phyloP scores from a whole-genome alignment of 2,888 invertebrate species.

The Tachina grossa region DNA sequence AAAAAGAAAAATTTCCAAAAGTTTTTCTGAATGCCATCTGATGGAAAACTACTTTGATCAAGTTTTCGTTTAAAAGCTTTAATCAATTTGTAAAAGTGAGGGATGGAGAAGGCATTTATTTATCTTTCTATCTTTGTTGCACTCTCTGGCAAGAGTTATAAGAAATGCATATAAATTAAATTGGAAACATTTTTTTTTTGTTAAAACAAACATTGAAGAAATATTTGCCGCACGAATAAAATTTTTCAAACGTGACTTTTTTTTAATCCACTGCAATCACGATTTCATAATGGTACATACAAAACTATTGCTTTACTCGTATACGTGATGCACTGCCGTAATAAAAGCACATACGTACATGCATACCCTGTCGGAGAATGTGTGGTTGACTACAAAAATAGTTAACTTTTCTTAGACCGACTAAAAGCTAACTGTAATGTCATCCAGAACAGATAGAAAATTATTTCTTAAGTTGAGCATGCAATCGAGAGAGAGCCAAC shows the following conservation, averaged over 20 bases:
- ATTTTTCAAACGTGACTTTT: conserved; percentile 66
- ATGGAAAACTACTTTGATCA: conserved; percentile 20
- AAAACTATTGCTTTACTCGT: conserved; percentile 39
- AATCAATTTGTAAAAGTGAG: conserved; percentile 40
- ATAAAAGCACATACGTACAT: no score
- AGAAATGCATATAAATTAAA: conserved; percentile 35
- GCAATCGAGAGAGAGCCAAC: no score
- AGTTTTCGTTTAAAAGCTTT: conserved; percentile 49
- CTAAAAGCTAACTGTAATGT: no score
- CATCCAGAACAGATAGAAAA: no score
- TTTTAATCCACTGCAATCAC: conserved; percentile 67
- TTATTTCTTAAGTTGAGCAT: no score
- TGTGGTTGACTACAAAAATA: no score
- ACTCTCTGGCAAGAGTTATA: not conserved
- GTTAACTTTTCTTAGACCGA: no score
- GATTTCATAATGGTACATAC: conserved; percentile 46
- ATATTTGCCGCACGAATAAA: conserved; percentile 24
- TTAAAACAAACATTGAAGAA: conserved; percentile 1
- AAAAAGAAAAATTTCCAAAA: conserved; percentile 8
- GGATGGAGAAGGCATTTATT: not conserved
- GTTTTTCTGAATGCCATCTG: not conserved
- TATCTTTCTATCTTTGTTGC: no score
- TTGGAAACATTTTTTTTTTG: conserved; percentile 41
- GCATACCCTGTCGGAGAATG: no score
- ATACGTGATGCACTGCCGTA: conserved; percentile 47